Evolutionary conservation across 2,113 vertebrate genomes (phyloP).

Genomic region (Chaetorhynchus papuensis): DNA sequence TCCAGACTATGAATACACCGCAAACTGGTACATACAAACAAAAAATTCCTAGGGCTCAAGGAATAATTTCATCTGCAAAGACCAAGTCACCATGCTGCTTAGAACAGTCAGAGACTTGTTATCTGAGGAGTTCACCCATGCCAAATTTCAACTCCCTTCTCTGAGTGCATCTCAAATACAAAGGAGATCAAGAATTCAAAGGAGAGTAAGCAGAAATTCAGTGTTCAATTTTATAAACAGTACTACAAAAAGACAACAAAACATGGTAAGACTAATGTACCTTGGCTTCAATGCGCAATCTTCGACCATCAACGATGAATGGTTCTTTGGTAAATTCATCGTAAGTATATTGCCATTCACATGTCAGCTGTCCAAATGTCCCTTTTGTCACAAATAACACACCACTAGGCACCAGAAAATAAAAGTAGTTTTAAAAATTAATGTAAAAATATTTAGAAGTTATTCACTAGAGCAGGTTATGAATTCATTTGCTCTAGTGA

Average conservation of each 20-base stretch:
- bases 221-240: neutral
- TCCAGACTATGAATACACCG: neutral
- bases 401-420: conserved; percentile 73
- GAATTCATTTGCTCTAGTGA: neutral
- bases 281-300: conserved; percentile 95
- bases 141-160: neutral
- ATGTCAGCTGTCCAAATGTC: conserved; percentile 93
- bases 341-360: conserved; percentile 95
- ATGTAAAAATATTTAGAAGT: neutral
- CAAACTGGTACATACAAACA: neutral
- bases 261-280: conserved; percentile 51
- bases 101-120: neutral
- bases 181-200: neutral
- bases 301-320: conserved; percentile 84
- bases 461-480: neutral
- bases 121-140: neutral
- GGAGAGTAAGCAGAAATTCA: neutral
- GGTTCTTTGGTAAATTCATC: conserved; percentile 97
- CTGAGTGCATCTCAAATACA: neutral
- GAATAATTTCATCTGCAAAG: neutral
- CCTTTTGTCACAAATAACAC: conserved; percentile 96
- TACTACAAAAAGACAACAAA: neutral
- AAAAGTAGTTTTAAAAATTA: neutral
- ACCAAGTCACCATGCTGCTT: neutral
- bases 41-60: neutral